Base-by-base conservation (phyloP, 2,888 invertebrate species). In the Lasioglossum villosulum region DNA sequence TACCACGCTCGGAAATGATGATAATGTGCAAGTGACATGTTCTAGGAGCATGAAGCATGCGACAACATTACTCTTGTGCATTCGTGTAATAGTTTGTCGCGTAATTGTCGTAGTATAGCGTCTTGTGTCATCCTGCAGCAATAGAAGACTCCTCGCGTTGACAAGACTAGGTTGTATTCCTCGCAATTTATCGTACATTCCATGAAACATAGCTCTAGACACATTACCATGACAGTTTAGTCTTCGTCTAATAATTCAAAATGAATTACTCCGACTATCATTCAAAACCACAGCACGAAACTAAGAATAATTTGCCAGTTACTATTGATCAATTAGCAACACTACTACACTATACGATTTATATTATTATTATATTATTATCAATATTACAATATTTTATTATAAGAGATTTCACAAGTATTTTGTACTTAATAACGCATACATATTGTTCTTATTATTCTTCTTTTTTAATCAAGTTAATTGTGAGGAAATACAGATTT, bases 121-220 rank as follows among this genome's bases (percentile, higher is more conserved):
- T 68, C 68, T 68, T 68, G 34, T 23, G 68, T 68, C 30, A 37
- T 68, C 37, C 68, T 34, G 34, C 23, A 68, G 68, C 34, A 68
- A 37, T 19, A 68, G 68, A 68, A 34, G 68, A 68, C 68, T 68
- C 19, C 30, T 37, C 68, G 34, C 23, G 68, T 68, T 68, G 68
- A 68, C 68, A 16, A 37, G 68, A 37, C 37, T 19, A 37, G 66
- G 34, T 37, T 68, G 37, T 34, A 68, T 68, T 19, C 37, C 68
- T 68, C 68, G 30, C 19, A 68, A 34, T 37, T 68, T 37, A 37
- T 68, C 68, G 37, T 10, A 10, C 68, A 68, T 68, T 68, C 68
- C 23, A 10, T 10, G 68, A 19, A 68, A 68, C 68, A 37, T 37
- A 23, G 68, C 34, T 1, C 37, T 68, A 34, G 23, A 23, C 16